Percentiles rank a stretch among this genome's conserved stretches.
phyloP scores from a whole-genome alignment of 2,888 invertebrate species.

The Entomobrya proxima region DNA sequence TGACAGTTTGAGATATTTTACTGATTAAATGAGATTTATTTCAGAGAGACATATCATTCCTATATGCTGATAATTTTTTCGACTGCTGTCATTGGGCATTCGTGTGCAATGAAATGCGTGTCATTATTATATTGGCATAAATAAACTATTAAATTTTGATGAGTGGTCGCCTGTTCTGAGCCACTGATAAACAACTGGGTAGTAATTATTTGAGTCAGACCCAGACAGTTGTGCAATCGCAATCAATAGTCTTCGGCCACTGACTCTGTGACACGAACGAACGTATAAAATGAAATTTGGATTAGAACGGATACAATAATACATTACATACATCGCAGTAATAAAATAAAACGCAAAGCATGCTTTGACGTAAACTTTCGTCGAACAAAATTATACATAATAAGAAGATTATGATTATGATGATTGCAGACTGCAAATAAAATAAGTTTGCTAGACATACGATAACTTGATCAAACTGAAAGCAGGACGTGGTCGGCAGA shows the following conservation, averaged over 20 bases:
- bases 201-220: slow-evolving; percentile 34
- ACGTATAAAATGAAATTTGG: neutral
- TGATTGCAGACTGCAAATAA: neutral
- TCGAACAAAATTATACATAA: neutral
- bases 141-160: too few relatives aligned
- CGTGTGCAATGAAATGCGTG: too few relatives aligned
- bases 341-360: slow-evolving; percentile 29
- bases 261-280: slow-evolving; percentile 34
- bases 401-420: slow-evolving; percentile 1
- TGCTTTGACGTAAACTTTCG: slow-evolving; percentile 27
- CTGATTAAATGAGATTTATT: too few relatives aligned
- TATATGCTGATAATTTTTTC: too few relatives aligned
- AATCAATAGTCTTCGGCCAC: slow-evolving; percentile 50
- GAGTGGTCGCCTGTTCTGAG: slow-evolving; percentile 10
- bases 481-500: neutral
- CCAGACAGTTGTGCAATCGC: slow-evolving; percentile 49
- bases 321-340: neutral
- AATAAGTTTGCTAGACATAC: neutral
- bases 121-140: too few relatives aligned
- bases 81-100: too few relatives aligned
- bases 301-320: slow-evolving; percentile 2
- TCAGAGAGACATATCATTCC: too few relatives aligned
- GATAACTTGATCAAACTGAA: neutral
- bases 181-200: neutral
- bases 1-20: too few relatives aligned